A percentile compares a stretch with the other conserved stretches of the same genome.
Evolutionary conservation across 2,797 vertebrate genomes (phyloP).

Genomic region (Chaenodraco wilsoni): DNA sequence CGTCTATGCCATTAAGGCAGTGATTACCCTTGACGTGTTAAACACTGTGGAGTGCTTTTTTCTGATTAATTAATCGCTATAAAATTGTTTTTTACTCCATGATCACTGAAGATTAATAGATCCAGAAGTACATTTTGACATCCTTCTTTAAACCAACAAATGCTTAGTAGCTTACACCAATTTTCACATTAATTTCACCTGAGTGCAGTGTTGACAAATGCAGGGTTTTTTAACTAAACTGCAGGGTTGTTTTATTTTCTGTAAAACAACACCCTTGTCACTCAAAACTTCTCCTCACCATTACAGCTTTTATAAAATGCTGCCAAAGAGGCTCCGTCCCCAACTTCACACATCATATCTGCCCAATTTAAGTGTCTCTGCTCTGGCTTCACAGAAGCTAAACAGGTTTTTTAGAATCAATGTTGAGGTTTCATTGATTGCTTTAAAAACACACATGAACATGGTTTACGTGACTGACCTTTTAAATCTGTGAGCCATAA

Average conservation of each 20-base stretch:
- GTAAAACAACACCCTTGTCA: background rate
- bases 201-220: background rate
- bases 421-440: constrained; percentile 47
- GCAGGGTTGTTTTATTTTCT: background rate
- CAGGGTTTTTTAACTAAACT: background rate
- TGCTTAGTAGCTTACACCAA: background rate
- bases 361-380: constrained; percentile 18
- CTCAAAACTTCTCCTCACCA: background rate
- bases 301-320: background rate
- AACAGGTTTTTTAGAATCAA: constrained; percentile 40
- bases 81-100: background rate
- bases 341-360: constrained; percentile 13
- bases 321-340: constrained; percentile 3
- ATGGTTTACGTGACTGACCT: constrained; percentile 40
- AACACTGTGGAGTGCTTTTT: background rate
- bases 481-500: constrained; percentile 28
- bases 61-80: background rate
- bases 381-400: constrained; percentile 12
- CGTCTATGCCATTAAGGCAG: background rate
- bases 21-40: background rate
- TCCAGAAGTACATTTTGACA: constrained; percentile 3
- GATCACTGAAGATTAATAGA: constrained; percentile 8
- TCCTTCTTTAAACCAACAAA: constrained; percentile 6
- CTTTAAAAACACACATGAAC: constrained; percentile 42
- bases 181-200: background rate